Percentiles rank a stretch among this genome's conserved stretches.
phyloP scores from a whole-genome alignment of 2,888 invertebrate species.

The Ctenicera cuprea region DNA sequence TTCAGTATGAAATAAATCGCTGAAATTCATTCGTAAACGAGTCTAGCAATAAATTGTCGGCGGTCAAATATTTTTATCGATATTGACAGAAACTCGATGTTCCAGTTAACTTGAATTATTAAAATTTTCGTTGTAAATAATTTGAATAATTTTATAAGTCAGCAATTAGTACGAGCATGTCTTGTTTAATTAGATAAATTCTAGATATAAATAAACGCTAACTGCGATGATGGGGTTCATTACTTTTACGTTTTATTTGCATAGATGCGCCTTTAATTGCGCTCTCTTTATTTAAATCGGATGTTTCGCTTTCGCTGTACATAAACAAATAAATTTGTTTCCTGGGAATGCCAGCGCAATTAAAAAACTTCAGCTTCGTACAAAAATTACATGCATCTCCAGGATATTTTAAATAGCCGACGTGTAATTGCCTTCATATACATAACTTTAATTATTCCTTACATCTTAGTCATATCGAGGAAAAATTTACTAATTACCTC shows the following conservation, averaged over 20 bases:
- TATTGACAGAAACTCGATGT: slow-evolving; percentile 40
- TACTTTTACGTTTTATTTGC: slow-evolving; percentile 29
- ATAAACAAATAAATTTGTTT: slow-evolving; percentile 28
- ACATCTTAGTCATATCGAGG: slow-evolving; percentile 16
- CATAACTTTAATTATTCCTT: slow-evolving; percentile 17
- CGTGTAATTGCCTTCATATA: slow-evolving; percentile 23
- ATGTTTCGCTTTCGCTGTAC: neutral
- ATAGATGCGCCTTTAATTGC: slow-evolving; percentile 14
- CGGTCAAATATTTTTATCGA: slow-evolving; percentile 44
- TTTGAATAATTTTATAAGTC: slow-evolving; percentile 44
- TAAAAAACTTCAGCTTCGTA: slow-evolving; percentile 15
- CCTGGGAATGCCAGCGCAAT: neutral
- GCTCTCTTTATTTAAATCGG: slow-evolving; percentile 16
- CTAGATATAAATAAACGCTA: slow-evolving; percentile 37
- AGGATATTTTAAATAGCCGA: slow-evolving; percentile 17
- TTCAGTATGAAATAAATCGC: slow-evolving; percentile 48
- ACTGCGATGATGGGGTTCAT: slow-evolving; percentile 20
- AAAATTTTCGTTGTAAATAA: slow-evolving; percentile 46
- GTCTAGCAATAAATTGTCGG: slow-evolving; percentile 43
- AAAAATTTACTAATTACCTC: slow-evolving; percentile 27
- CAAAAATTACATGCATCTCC: slow-evolving; percentile 26
- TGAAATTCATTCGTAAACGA: slow-evolving; percentile 45
- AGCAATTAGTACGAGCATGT: slow-evolving; percentile 42
- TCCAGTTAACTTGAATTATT: slow-evolving; percentile 44
- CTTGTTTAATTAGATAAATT: slow-evolving; percentile 45